Conservation (phyloP, 1,140 invertebrate genomes). For the Mactra quadrangularis region DNA sequence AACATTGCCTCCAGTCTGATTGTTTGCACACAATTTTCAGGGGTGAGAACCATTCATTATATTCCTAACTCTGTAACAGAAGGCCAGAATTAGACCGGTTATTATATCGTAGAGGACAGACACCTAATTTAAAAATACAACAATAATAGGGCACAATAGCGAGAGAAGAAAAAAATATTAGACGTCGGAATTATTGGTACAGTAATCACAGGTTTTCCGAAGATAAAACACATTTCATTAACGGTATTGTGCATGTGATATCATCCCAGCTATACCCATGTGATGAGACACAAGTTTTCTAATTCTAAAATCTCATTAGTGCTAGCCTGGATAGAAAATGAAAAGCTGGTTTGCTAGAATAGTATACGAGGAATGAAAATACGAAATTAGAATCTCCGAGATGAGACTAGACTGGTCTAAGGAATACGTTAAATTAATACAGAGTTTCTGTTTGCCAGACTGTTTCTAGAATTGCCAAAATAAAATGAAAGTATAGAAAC, state of each 20-base stretch:
- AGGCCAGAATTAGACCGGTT: conserved; percentile 36
- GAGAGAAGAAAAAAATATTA: no score
- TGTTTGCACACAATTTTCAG: conserved; percentile 27
- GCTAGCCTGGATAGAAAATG: conserved; percentile 31
- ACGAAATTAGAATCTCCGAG: conserved; percentile 41
- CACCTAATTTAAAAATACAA: conserved; percentile 24
- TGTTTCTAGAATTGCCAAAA: conserved; percentile 36
- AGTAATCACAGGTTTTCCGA: conserved; percentile 25
- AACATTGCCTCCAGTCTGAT: conserved; percentile 16
- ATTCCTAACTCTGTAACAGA: conserved; percentile 12
- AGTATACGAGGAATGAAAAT: conserved; percentile 19
- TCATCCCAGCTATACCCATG: conserved; percentile 3
- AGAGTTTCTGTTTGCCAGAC: conserved; percentile 22
- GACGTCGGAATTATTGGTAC: conserved; percentile 18
- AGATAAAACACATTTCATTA: conserved; percentile 56
- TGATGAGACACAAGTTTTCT: conserved; percentile 29
- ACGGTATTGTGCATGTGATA: conserved; percentile 35
- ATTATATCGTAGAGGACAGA: conserved; percentile 13
- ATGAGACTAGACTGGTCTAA: conserved; percentile 25
- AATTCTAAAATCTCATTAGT: conserved; percentile 56
- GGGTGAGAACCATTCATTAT: conserved; percentile 26
- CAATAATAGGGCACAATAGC: conserved; percentile 41
- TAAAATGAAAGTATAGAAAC: conserved; percentile 45
- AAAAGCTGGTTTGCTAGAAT: conserved; percentile 28
- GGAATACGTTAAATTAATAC: conserved; percentile 50